phyloP scores from a whole-genome alignment of 2,113 vertebrate species.

The Electrona antarctica region DNA sequence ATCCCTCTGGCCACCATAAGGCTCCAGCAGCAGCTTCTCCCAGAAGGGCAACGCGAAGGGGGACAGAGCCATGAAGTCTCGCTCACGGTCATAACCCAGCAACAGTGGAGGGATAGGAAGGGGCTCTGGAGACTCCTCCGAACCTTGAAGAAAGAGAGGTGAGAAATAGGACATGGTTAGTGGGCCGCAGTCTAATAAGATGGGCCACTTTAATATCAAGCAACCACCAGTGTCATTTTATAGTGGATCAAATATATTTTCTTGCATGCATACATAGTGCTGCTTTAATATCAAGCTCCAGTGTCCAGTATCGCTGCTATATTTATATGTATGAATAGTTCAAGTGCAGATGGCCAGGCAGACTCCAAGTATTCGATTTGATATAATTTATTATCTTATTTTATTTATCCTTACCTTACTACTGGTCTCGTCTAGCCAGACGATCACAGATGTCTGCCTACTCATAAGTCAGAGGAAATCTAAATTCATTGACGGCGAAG shows the following conservation, averaged over 20 bases:
- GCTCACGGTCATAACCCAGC: conserved; percentile 96
- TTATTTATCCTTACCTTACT: too few species aligned
- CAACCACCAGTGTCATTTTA: too few species aligned
- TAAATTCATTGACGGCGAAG: too few species aligned
- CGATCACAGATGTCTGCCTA: too few species aligned
- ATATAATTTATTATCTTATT: too few species aligned
- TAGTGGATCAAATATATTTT: background rate
- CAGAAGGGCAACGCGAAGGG: conserved; percentile 95
- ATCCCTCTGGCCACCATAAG: conserved; percentile 92
- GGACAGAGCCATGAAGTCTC: conserved; percentile 94
- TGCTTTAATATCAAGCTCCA: background rate
- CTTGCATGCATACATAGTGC: too few species aligned
- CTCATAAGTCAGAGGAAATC: too few species aligned
- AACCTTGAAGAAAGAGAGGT: conserved; percentile 73
- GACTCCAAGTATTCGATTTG: too few species aligned
- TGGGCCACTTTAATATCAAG: background rate
- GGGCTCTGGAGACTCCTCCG: conserved; percentile 96
- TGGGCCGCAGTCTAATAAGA: background rate
- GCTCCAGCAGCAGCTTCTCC: conserved; percentile 96
- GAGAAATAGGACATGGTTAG: background rate
- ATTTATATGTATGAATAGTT: background rate
- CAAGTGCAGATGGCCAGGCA: background rate
- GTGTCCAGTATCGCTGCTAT: background rate
- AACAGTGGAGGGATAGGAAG: conserved; percentile 92
- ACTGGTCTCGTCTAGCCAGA: too few species aligned